Percentiles rank a stretch among this genome's conserved stretches.
Conservation (phyloP, 2,888 invertebrate species). For the Melieria crassipennis region DNA sequence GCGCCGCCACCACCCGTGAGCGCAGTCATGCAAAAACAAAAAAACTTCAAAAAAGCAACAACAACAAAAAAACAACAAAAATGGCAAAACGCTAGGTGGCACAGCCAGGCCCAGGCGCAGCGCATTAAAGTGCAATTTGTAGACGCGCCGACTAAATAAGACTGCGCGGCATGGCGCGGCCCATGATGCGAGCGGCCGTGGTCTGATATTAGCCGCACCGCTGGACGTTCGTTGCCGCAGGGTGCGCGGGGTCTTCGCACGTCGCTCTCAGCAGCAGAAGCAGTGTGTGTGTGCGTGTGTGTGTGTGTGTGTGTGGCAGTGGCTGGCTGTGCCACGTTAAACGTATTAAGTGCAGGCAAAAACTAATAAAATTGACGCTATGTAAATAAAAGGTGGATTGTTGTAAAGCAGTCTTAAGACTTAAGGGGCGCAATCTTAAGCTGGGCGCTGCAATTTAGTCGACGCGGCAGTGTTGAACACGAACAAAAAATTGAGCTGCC, state of each 20-base stretch:
- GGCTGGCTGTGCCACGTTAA: not conserved
- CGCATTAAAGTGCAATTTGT: slow-evolving; percentile 20
- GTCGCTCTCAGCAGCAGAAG: not conserved
- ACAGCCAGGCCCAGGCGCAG: not conserved
- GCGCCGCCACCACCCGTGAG: not conserved
- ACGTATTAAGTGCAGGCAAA: slow-evolving; percentile 30
- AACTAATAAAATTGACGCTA: slow-evolving; percentile 32
- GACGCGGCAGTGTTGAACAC: no score
- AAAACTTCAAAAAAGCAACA: slow-evolving; percentile 16
- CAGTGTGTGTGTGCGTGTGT: not conserved
- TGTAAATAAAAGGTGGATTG: slow-evolving; percentile 15
- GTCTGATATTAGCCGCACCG: no score
- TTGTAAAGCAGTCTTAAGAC: no score
- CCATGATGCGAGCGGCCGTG: not conserved
- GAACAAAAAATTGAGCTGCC: no score
- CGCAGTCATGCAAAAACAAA: slow-evolving; percentile 5
- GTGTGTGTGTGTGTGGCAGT: not conserved
- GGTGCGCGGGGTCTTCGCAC: no score
- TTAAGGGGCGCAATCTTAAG: no score
- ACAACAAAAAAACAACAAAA: slow-evolving; percentile 1
- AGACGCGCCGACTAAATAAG: not conserved
- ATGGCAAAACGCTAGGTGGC: not conserved
- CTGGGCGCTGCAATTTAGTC: no score
- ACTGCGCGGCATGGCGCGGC: not conserved
- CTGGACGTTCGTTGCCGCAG: no score